These are phyloP conservation scores for Drosophila santomea DNA, from an alignment of 1,140 invertebrate species.

Conservation along the genomic window DNA sequence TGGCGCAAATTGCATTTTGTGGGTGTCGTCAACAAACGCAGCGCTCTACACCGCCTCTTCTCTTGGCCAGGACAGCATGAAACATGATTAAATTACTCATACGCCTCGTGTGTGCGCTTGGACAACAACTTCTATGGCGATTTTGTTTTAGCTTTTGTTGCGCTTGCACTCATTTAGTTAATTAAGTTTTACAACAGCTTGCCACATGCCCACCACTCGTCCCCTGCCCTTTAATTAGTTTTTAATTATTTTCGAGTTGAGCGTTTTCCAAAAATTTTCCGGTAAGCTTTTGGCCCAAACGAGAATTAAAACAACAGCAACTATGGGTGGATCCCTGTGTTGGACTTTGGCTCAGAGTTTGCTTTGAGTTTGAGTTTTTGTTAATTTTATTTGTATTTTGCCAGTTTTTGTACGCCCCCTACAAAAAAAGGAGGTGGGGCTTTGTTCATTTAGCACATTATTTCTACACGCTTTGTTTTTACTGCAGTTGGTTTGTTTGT, in stretches of 20 bases:
- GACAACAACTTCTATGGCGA: constrained; percentile 52
- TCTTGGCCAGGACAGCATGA: constrained; percentile 55
- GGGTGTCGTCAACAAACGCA: constrained; percentile 76
- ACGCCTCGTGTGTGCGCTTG: constrained; percentile 61
- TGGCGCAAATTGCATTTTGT: constrained; percentile 77
- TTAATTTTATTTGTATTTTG: constrained; percentile 82
- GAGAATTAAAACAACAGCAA: not conserved
- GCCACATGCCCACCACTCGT: constrained; percentile 13
- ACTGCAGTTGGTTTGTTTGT: constrained; percentile 67
- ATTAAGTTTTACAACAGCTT: constrained; percentile 77
- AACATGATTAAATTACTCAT: constrained; percentile 81
- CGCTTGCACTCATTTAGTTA: constrained; percentile 69
- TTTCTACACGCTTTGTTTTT: constrained; percentile 75
- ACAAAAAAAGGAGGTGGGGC: constrained; percentile 18
- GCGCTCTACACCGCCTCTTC: constrained; percentile 9
- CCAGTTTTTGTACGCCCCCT: constrained; percentile 46
- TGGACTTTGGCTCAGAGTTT: constrained; percentile 43
- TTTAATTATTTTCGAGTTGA: constrained; percentile 74
- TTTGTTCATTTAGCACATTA: constrained; percentile 73
- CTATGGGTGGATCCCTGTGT: constrained; percentile 20
- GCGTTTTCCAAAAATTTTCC: constrained; percentile 51
- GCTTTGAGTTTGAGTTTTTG: constrained; percentile 71
- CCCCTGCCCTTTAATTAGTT: constrained; percentile 69
- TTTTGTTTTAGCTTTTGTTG: constrained; percentile 57
- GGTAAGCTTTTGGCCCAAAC: constrained; percentile 23